Evolutionary conservation across 2,797 vertebrate species (phyloP).

Genomic region (Anguilla marmorata): DNA sequence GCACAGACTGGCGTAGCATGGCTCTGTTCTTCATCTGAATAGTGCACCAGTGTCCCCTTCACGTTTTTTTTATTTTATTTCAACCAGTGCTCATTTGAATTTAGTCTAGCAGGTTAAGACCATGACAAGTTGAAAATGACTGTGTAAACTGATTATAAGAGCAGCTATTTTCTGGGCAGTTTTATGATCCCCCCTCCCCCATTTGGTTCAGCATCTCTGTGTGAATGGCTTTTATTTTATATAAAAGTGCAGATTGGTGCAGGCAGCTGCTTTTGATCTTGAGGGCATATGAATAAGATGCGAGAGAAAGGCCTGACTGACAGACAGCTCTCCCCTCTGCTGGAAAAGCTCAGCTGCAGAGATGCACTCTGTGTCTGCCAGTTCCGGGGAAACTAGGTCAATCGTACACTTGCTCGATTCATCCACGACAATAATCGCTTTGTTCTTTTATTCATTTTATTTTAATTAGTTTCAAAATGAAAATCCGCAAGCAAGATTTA

Average conservation of each 20-base stretch:
- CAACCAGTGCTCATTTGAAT: neutral
- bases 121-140: neutral
- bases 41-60: neutral
- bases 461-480: constrained; percentile 37
- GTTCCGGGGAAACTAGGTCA: constrained; percentile 23
- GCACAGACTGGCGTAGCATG: neutral
- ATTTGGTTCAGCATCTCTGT: too few relatives aligned
- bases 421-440: constrained; percentile 5
- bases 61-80: neutral
- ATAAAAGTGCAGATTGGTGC: neutral
- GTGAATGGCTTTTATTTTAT: too few relatives aligned
- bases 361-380: neutral
- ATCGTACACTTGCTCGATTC: neutral
- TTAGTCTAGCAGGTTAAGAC: neutral
- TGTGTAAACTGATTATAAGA: neutral
- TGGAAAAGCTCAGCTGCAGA: neutral
- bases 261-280: neutral
- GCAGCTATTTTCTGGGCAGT: neutral
- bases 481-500: constrained; percentile 64
- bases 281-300: neutral
- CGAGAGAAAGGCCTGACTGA: neutral
- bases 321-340: neutral
- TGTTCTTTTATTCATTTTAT: constrained; percentile 23
- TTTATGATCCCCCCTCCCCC: neutral
- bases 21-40: neutral